A percentile compares a stretch with the other conserved stretches of the same genome.
phyloP scores from a whole-genome alignment of 2,113 vertebrate genomes.

The Geococcyx californianus region DNA sequence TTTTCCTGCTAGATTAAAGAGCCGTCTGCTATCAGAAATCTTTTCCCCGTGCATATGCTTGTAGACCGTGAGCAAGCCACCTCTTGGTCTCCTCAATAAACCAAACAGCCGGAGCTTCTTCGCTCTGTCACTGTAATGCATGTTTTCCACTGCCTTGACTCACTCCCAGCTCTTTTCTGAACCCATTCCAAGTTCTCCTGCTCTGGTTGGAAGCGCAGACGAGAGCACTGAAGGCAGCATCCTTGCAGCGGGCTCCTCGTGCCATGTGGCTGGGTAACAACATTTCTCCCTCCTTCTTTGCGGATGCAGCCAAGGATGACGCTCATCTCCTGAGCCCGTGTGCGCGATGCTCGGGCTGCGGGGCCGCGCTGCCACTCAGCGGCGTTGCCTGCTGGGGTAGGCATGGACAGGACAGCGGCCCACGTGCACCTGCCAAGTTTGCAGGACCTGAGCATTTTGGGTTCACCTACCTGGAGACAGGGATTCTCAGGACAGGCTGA shows the following conservation, averaged over 20 bases:
- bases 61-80: slow-evolving; percentile 50
- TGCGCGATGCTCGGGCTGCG: neutral
- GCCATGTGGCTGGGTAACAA: slow-evolving; percentile 1
- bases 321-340: neutral
- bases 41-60: slow-evolving; percentile 41
- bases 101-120: slow-evolving; percentile 60
- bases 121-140: slow-evolving; percentile 53
- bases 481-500: neutral
- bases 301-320: neutral
- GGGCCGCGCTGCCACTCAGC: neutral
- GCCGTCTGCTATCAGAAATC: slow-evolving; percentile 64
- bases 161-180: slow-evolving; percentile 58
- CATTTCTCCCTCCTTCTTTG: neutral
- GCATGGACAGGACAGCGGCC: rapidly evolving
- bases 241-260: neutral
- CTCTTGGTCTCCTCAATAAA: slow-evolving; percentile 63
- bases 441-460: rapidly evolving
- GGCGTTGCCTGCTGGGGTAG: neutral
- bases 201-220: neutral
- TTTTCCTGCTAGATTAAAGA: slow-evolving; percentile 71
- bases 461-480: neutral
- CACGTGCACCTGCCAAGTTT: neutral
- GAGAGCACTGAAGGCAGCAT: neutral
- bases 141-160: slow-evolving; percentile 60
- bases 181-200: slow-evolving; percentile 20